Evolutionary conservation across 1,140 invertebrate genomes (phyloP).

Genomic region (Procambarus virginalis): DNA sequence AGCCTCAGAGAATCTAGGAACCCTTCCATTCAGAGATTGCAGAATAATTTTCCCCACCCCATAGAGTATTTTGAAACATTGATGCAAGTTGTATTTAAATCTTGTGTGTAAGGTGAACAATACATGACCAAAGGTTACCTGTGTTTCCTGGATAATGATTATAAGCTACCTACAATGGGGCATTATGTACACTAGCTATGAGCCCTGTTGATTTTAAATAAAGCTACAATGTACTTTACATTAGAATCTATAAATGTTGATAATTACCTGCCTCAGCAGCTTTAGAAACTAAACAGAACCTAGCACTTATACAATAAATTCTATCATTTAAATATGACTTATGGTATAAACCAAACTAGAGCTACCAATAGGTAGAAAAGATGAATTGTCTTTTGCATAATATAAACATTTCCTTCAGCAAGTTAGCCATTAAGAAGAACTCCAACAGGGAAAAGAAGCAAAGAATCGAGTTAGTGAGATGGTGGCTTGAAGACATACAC

Average conservation of each 20-base stretch:
- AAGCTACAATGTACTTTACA: slow-evolving; percentile 10
- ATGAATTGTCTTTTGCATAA: slow-evolving; percentile 11
- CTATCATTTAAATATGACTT: slow-evolving; percentile 12
- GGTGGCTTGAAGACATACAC: not conserved
- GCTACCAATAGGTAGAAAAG: not conserved
- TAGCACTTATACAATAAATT: not conserved
- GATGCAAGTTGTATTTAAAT: not conserved
- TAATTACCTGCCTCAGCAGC: not conserved
- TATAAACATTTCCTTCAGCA: not conserved
- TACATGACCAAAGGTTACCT: not conserved
- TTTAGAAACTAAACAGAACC: not conserved
- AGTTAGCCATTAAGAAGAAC: not conserved
- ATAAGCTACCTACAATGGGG: not conserved
- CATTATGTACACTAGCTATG: slow-evolving; percentile 13
- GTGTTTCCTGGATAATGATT: slow-evolving; percentile 18
- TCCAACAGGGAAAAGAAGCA: not conserved
- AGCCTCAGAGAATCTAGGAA: slow-evolving; percentile 1
- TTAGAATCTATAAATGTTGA: not conserved
- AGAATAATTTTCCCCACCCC: not conserved
- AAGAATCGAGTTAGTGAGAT: not conserved
- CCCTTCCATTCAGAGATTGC: not conserved
- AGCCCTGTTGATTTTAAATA: slow-evolving; percentile 7
- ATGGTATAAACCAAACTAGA: slow-evolving; percentile 5
- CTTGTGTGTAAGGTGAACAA: not conserved
- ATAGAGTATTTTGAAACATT: not conserved